phyloP scores from a whole-genome alignment of 1,140 invertebrate species.

The Laodelphax striatellus region DNA sequence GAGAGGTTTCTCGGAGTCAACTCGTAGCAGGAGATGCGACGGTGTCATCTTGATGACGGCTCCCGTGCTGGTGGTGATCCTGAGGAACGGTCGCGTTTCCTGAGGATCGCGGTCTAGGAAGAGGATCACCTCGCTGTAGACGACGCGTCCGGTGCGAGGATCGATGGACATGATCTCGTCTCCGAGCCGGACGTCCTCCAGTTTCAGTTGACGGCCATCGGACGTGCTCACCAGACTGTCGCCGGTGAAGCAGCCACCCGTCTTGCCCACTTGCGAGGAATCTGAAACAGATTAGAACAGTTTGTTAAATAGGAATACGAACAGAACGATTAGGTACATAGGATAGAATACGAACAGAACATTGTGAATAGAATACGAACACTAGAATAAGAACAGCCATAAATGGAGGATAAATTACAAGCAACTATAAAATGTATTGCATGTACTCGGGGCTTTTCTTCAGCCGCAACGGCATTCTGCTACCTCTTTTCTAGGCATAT shows the following conservation, averaged over 20 bases:
- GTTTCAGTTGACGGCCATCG: constrained; percentile 34
- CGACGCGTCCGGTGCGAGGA: constrained; percentile 43
- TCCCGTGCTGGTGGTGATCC: constrained; percentile 56
- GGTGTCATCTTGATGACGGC: constrained; percentile 65
- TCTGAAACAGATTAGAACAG: constrained; percentile 54
- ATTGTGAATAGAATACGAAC: no score
- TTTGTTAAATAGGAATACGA: not conserved
- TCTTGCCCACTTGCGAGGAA: constrained; percentile 72
- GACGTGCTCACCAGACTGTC: constrained; percentile 45
- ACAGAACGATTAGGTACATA: no score
- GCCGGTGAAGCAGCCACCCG: constrained; percentile 68
- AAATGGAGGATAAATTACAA: no score
- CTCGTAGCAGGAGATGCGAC: constrained; percentile 58
- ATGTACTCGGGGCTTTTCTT: no score
- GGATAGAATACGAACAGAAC: no score
- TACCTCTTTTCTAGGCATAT: no score
- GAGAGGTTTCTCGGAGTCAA: constrained; percentile 5
- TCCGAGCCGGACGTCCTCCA: constrained; percentile 58
- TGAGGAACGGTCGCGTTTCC: constrained; percentile 54
- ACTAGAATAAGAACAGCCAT: no score
- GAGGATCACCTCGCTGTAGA: constrained; percentile 76
- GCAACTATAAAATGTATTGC: no score
- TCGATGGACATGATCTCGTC: constrained; percentile 71
- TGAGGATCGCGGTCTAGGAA: constrained; percentile 73
- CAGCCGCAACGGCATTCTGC: no score